These are phyloP conservation scores for Holothuria leucospilota DNA, from an alignment of 53 echinoderm and acorn worm genomes.

Conservation along the genomic window DNA sequence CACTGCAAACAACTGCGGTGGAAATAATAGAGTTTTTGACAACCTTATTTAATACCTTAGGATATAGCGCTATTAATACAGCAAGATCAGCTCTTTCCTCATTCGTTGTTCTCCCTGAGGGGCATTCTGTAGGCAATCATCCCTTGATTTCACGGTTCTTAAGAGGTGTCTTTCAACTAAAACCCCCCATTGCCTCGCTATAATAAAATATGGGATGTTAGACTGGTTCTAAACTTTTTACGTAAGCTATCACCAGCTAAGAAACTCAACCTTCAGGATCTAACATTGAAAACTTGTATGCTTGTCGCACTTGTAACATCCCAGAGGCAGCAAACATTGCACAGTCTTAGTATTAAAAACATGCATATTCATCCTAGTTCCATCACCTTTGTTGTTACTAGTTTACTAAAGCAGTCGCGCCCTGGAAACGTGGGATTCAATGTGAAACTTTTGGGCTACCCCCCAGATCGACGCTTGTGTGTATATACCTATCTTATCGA, in stretches of 20 bases:
- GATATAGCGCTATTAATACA: slow-evolving; percentile 14
- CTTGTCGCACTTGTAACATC: not conserved
- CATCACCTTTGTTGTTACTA: not conserved
- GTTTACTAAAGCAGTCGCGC: not conserved
- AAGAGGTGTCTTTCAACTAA: slow-evolving; percentile 5
- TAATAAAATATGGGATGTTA: not conserved
- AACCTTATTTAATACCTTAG: not conserved
- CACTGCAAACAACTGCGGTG: not conserved
- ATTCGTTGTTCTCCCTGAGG: not conserved
- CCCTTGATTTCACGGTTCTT: not conserved
- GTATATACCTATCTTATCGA: slow-evolving; percentile 10
- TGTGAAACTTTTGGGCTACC: not conserved
- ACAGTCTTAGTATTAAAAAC: not conserved
- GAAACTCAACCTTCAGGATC: not conserved
- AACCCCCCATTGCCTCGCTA: not conserved
- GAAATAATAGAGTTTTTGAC: not conserved
- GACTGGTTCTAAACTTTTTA: not conserved
- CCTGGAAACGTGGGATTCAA: not conserved
- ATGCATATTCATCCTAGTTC: not conserved
- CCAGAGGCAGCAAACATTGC: not conserved
- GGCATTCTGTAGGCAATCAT: not conserved
- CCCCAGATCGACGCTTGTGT: slow-evolving; percentile 15
- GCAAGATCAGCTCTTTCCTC: not conserved
- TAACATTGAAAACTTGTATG: slow-evolving; percentile 19
- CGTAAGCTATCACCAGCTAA: not conserved